A percentile compares a stretch with the other conserved stretches of the same genome.
Conservation (phyloP, 2,113 vertebrate genomes). For the Vireo altiloquus region DNA sequence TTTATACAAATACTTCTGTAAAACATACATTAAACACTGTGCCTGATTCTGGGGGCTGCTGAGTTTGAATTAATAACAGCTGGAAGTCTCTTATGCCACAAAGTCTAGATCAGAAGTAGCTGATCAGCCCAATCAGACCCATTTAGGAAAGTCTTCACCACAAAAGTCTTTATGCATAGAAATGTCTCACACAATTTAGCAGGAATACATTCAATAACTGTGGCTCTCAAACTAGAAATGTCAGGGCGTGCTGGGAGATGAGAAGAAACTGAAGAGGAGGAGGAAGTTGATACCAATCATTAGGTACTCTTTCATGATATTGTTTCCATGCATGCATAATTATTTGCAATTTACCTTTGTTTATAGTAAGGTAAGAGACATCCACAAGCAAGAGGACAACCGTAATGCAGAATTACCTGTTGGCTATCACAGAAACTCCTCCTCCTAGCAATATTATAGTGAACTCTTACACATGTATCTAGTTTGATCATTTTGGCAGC, state of each 20-base stretch:
- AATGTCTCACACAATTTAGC: not conserved
- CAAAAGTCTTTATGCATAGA: not conserved
- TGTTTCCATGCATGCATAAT: not conserved
- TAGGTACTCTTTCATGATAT: not conserved
- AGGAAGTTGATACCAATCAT: not conserved
- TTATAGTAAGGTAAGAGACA: not conserved
- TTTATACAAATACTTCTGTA: not conserved
- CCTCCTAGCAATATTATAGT: not conserved
- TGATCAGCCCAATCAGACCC: not conserved
- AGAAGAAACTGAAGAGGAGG: not conserved
- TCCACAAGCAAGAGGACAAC: not conserved
- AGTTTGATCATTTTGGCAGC: not conserved
- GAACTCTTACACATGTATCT: not conserved
- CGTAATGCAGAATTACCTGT: not conserved
- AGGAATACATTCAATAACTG: not conserved
- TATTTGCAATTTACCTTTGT: not conserved
- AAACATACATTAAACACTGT: slow-evolving; percentile 17
- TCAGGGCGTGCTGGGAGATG: not conserved
- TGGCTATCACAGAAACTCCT: not conserved
- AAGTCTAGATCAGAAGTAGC: not conserved
- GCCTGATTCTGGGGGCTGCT: not conserved
- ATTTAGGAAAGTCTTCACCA: not conserved
- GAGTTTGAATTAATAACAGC: not conserved
- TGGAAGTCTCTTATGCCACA: not conserved
- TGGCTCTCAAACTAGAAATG: not conserved